These are phyloP conservation scores for Sturnira hondurensis DNA, from an alignment of 2,113 vertebrate genomes.

Conservation along the genomic window DNA sequence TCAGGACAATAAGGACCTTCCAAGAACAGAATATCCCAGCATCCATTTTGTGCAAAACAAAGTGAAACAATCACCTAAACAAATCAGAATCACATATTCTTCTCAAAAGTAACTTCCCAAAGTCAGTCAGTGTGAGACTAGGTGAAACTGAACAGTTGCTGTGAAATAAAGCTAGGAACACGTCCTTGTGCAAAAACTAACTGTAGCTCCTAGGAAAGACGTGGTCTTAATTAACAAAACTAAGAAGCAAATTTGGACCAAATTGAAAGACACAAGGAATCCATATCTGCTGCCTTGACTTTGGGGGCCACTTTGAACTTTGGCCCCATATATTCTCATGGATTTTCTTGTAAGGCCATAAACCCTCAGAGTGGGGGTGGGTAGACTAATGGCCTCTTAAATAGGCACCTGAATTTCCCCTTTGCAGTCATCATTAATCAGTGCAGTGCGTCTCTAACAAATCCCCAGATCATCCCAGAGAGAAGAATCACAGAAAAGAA, in stretches of 20 bases:
- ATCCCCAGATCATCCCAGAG: not conserved
- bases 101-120: not conserved
- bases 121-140: not conserved
- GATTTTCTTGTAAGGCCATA: conserved; percentile 60
- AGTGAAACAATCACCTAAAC: not conserved
- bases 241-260: conserved; percentile 19
- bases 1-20: not conserved
- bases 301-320: conserved; percentile 58
- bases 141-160: not conserved
- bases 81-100: not conserved
- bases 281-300: not conserved
- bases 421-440: not conserved
- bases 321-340: conserved; percentile 28
- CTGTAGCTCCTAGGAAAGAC: not conserved
- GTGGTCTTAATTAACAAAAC: not conserved
- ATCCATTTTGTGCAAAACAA: not conserved
- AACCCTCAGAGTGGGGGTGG: conserved; percentile 11
- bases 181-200: not conserved
- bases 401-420: conserved; percentile 23
- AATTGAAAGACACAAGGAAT: not conserved
- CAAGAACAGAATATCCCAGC: not conserved
- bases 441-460: not conserved
- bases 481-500: conserved; percentile 40
- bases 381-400: conserved; percentile 63
- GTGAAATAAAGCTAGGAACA: not conserved